These are phyloP conservation scores for Lacerta agilis DNA, from an alignment of 2,797 vertebrate species.

Conservation along the genomic window DNA sequence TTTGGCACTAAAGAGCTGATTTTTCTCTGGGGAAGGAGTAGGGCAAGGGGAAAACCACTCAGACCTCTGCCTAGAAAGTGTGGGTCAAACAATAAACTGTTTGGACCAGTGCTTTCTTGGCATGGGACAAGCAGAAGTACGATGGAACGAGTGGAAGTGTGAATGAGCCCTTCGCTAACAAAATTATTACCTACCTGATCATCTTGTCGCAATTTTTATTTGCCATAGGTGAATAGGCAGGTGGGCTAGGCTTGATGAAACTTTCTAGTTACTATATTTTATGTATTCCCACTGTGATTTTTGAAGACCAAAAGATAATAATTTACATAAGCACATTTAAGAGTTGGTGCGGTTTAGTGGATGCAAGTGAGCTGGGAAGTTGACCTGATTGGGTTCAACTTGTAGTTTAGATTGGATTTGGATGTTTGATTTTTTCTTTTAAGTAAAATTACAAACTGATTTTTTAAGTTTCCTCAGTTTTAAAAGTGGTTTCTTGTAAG, in stretches of 20 bases:
- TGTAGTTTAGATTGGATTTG: too few species aligned
- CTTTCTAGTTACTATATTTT: too few species aligned
- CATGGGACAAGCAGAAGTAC: too few species aligned
- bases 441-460: background rate
- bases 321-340: background rate
- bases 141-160: too few species aligned
- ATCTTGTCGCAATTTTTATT: background rate
- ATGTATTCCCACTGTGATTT: background rate
- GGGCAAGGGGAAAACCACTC: too few species aligned
- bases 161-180: background rate
- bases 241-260: background rate
- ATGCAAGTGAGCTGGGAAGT: background rate
- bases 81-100: too few species aligned
- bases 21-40: too few species aligned
- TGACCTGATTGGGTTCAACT: background rate
- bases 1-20: too few species aligned
- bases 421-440: background rate
- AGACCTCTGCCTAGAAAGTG: too few species aligned
- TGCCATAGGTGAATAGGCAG: background rate
- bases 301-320: background rate
- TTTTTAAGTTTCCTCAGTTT: background rate
- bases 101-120: too few species aligned
- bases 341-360: background rate
- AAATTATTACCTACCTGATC: background rate
- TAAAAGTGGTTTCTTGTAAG: background rate